Evolutionary conservation across 1,140 invertebrate genomes (phyloP), one percentile per base, ranked within the genome.

Genomic region (Dreissena rostriformis): DNA sequence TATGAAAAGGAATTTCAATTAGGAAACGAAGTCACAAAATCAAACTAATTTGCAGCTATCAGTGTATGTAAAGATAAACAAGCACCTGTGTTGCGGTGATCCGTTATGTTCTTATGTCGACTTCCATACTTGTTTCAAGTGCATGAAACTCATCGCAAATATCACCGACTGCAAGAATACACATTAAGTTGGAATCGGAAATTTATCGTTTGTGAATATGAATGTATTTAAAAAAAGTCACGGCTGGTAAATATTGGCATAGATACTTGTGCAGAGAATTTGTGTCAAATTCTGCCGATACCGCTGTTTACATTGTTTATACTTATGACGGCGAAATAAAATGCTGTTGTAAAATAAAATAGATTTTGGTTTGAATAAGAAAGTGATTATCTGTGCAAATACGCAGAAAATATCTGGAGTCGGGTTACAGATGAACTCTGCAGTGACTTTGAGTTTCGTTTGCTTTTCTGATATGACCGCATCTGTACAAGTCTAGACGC

Each of bases 131-230:
- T n/a, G 14, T 29, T 79, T 26, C 51, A 68, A 65, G 55, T 26
- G 76, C 49, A 63, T 79, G 67, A 28, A 79, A 79, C 28, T 52
- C 76, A 67, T 28, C 51, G 14, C 15, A 65, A 79, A 68, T 29
- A 67, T 68, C 52, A 53, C 39, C 67, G 28, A 26, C 29, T 61
- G 65, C 55, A 55, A 67, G 39, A 67, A 22, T 65, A 79, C 67
- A 79, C 76, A 68, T 79, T 79, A 79, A 79, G 76, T 79, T 79
- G 76, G 70, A 79, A 68, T 79, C n/a, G 49, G 76, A 68, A 79
- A 79, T 70, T 68, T 68, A 79, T 79, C 76, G 76, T 29, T 51
- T 79, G 53, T 52, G 76, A 29, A 66, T 52, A 79, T 79, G 76
- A 55, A 66, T 79, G 76, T 67, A 63, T 79, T 79, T 79, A 68